Evolutionary conservation across 2,888 invertebrate genomes (phyloP), one percentile per base, ranked within the genome.

Genomic region (Platerodrilus igneus): DNA sequence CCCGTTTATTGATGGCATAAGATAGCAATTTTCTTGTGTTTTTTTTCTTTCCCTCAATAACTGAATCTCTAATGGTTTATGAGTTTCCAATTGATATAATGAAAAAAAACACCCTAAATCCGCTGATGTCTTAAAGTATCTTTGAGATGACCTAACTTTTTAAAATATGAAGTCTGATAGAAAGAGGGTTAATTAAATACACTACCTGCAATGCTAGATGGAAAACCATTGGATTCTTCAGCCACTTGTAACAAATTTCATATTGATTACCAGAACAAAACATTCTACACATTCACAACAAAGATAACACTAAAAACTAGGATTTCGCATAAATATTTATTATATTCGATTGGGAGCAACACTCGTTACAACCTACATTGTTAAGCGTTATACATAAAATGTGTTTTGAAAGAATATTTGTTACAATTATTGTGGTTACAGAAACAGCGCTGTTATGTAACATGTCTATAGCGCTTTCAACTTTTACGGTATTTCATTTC

Each of bases 401-500:
- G 43, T 36, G 30, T 39, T 38, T 39, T 25, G 31, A 37, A 36
- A 36, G 28, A 22, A 10, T 43, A 35, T 35, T 37, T 37, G 30
- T 43, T 38, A 35, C 30, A 31, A 39, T 25, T 19, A 30, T 27
- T 31, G 43, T 32, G 35, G 31, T 39, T 39, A 32, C 35, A 43
- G 43, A 39, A 43, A 39, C 31, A 39, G 26, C 31, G 34, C 26
- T 36, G 23, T 47, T 43, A 47, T 43, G 45, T 45, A 52, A 48
- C 39, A 32, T 37, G 35, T 41, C 33, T 31, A 21, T 31, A 38
- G 44, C 44, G 45, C 50, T 51, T 52, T 51, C 50, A 45, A 50
- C 44, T 50, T 37, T 41, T 41, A 45, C 49, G 49, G 45, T 48
- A 45, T 44, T 50, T 47, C 45, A 48, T 52, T 52, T 52, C 52